Conservation (phyloP, 2,113 vertebrate species). For the Eolophus roseicapilla region DNA sequence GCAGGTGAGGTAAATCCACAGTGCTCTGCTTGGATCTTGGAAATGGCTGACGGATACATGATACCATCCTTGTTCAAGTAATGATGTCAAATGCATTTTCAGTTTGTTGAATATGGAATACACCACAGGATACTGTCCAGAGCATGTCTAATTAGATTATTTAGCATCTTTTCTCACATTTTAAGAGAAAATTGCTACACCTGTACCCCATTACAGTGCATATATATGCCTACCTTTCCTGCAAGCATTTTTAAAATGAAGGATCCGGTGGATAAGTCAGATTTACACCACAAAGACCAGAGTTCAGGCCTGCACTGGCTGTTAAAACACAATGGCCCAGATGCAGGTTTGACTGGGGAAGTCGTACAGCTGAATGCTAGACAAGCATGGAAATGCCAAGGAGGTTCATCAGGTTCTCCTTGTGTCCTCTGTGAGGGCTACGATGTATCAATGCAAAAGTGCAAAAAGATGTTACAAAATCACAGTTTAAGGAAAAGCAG, state of each 20-base stretch:
- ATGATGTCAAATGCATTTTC: background rate
- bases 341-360: background rate
- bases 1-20: background rate
- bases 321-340: background rate
- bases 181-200: background rate
- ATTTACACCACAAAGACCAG: background rate
- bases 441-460: background rate
- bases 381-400: background rate
- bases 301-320: background rate
- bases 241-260: background rate
- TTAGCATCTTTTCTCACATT: background rate
- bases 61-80: background rate
- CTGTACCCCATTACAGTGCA: background rate
- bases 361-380: background rate
- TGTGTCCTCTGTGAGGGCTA: fast-evolving
- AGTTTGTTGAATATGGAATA: background rate
- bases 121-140: background rate
- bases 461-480: background rate
- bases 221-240: background rate
- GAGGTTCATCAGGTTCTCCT: background rate
- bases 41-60: too few species aligned
- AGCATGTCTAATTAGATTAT: background rate
- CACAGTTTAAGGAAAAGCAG: background rate
- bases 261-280: background rate
- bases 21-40: background rate